These are phyloP conservation scores for Limnephilus auricula DNA, from an alignment of 2,888 invertebrate genomes.

Conservation along the genomic window DNA sequence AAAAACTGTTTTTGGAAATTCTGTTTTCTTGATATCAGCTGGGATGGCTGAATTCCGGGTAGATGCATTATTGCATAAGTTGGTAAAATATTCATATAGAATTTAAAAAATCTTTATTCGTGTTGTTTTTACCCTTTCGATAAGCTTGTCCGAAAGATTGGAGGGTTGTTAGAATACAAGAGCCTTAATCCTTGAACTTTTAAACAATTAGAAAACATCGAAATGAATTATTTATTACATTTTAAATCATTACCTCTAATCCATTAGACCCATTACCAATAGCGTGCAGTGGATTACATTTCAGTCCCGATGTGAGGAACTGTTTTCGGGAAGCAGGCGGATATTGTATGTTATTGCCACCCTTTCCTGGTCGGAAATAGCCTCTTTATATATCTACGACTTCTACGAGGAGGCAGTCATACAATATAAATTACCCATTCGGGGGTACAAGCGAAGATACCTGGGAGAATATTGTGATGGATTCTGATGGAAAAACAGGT, in stretches of 20 bases:
- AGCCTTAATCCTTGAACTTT: not conserved
- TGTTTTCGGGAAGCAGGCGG: conserved; percentile 57
- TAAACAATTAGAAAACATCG: not conserved
- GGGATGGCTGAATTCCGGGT: not conserved
- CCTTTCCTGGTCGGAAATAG: conserved; percentile 64
- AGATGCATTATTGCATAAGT: too few species aligned
- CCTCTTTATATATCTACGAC: conserved; percentile 54
- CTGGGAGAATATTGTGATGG: not conserved
- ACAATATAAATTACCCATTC: conserved; percentile 38
- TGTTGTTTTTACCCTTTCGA: not conserved
- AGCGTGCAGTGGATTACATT: not conserved
- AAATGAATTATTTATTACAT: not conserved
- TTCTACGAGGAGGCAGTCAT: not conserved
- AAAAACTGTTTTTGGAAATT: not conserved
- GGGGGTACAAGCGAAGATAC: not conserved
- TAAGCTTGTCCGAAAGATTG: not conserved
- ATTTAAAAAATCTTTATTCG: too few species aligned
- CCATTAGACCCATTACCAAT: conserved; percentile 21
- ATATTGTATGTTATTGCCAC: conserved; percentile 64
- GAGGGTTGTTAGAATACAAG: not conserved
- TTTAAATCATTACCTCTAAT: not conserved
- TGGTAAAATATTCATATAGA: too few species aligned
- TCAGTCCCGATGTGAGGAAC: conserved; percentile 22
- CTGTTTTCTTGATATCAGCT: not conserved
- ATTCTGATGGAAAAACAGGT: not conserved